A percentile compares a stretch with the other conserved stretches of the same genome.
phyloP scores from a whole-genome alignment of 2,797 vertebrate species.

The Bradypodion ventrale region DNA sequence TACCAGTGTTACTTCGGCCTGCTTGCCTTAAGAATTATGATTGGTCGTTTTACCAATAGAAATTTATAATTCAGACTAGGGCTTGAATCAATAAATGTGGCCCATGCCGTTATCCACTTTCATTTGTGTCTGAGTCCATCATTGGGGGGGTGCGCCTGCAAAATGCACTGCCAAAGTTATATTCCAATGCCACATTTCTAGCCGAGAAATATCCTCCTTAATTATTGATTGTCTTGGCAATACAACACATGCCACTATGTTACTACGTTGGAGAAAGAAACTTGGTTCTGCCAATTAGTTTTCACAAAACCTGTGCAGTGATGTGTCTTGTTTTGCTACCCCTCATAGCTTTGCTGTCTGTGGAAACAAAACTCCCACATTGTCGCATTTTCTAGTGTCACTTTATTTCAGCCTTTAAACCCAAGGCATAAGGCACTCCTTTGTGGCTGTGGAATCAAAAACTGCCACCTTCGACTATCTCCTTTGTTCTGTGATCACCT shows the following conservation, averaged over 20 bases:
- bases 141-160: no score
- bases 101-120: no score
- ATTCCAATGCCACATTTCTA: not conserved
- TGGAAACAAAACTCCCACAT: not conserved
- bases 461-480: not conserved
- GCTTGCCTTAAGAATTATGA: no score
- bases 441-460: constrained; percentile 12
- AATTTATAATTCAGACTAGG: no score
- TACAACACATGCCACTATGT: not conserved
- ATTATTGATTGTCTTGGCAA: not conserved
- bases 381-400: not conserved
- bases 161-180: not conserved
- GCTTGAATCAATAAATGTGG: no score
- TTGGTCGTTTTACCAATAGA: no score
- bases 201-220: not conserved
- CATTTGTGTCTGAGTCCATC: no score
- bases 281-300: not conserved
- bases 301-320: not conserved
- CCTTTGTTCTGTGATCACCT: not conserved
- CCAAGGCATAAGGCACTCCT: not conserved
- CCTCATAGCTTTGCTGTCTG: not conserved
- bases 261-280: not conserved
- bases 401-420: constrained; percentile 9
- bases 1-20: no score
- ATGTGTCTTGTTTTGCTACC: not conserved